Conservation (phyloP, 2,797 vertebrate genomes). For the Mormyrus proboscirostris region DNA sequence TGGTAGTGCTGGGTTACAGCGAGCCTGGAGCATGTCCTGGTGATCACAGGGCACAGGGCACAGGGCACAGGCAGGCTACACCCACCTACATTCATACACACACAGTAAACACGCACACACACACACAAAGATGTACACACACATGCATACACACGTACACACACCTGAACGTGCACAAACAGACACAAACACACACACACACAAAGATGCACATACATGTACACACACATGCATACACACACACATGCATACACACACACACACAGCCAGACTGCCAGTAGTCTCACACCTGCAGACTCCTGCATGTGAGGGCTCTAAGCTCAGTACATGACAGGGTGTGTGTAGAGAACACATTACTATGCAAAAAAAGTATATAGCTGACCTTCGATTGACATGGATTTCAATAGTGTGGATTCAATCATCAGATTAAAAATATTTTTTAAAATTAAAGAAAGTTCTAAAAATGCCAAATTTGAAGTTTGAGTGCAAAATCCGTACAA, state of each 20-base stretch:
- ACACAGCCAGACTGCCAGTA: not conserved
- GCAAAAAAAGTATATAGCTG: not conserved
- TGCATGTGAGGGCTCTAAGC: not conserved
- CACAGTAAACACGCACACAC: no score
- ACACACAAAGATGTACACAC: no score
- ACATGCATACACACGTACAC: no score
- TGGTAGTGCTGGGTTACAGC: not conserved
- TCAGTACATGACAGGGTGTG: not conserved
- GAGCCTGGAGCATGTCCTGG: not conserved
- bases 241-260: not conserved
- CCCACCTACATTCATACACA: not conserved
- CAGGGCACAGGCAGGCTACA: not conserved
- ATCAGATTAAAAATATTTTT: not conserved
- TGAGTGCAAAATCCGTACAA: not conserved
- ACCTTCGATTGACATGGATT: not conserved
- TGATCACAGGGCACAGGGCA: not conserved
- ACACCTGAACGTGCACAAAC: no score
- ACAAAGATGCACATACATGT: not conserved
- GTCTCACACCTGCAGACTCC: not conserved
- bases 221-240: not conserved
- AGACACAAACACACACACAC: no score
- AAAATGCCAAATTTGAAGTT: not conserved
- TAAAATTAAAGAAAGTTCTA: not conserved
- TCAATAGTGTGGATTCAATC: not conserved
- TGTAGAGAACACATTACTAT: not conserved